A percentile compares a stretch with the other conserved stretches of the same genome.
Evolutionary conservation across 2,797 vertebrate species (phyloP).

Genomic region (Columba guinea): DNA sequence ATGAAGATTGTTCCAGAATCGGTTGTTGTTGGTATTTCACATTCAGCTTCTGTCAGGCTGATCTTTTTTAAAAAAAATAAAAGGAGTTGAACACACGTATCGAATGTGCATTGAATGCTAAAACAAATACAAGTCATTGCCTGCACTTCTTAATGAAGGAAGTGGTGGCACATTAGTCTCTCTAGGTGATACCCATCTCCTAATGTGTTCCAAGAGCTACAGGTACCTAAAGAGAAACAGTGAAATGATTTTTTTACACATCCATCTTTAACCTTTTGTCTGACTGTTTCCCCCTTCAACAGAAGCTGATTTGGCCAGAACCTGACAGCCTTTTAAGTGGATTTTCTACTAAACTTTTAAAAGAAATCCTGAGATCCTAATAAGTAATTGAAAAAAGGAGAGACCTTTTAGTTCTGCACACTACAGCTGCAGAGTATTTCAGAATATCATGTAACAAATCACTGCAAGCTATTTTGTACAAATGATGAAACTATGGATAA

Average conservation of each 20-base stretch:
- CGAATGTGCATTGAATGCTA: background rate
- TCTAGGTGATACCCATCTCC: background rate
- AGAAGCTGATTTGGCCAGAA: conserved; percentile 46
- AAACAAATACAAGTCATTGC: background rate
- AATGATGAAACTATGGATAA: conserved; percentile 41
- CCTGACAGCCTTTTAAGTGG: conserved; percentile 34
- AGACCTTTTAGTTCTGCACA: background rate
- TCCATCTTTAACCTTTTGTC: conserved; percentile 33
- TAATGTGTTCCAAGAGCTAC: background rate
- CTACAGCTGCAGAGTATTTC: conserved; percentile 18
- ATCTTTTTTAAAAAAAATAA: background rate
- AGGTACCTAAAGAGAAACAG: conserved; percentile 14
- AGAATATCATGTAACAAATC: conserved; percentile 54
- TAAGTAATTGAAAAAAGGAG: conserved; percentile 55
- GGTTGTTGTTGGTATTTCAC: background rate
- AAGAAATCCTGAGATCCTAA: conserved; percentile 59
- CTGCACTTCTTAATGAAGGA: background rate
- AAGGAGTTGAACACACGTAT: background rate
- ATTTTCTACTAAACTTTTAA: conserved; percentile 58
- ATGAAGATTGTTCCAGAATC: background rate
- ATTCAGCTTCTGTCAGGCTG: background rate
- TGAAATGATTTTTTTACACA: conserved; percentile 40
- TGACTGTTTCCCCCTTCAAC: background rate
- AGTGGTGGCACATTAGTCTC: background rate
- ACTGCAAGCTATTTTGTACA: conserved; percentile 23